phyloP scores from a whole-genome alignment of 2,113 vertebrate species.

The Nansenia antarctica region DNA sequence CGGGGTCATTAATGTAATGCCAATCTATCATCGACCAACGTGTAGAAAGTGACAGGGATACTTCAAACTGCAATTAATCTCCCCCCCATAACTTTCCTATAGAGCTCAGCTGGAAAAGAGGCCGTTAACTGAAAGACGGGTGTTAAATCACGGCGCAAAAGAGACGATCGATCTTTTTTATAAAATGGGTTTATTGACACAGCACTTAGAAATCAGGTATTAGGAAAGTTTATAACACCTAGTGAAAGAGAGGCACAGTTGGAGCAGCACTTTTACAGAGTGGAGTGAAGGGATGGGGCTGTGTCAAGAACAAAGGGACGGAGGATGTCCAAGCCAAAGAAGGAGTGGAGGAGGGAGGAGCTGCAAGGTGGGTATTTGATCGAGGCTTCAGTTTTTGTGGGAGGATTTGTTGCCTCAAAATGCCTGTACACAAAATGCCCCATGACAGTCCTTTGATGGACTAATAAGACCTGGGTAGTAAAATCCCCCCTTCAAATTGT shows the following conservation, averaged over 20 bases:
- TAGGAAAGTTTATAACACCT: slow-evolving; percentile 56
- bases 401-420: not conserved
- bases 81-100: slow-evolving; percentile 53
- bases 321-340: not conserved
- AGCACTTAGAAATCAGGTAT: slow-evolving; percentile 65
- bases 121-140: slow-evolving; percentile 65
- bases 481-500: not conserved
- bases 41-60: slow-evolving; percentile 49
- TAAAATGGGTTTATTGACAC: slow-evolving; percentile 74
- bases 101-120: slow-evolving; percentile 51
- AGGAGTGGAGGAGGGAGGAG: not conserved
- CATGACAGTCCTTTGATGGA: not conserved
- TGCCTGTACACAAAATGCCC: not conserved
- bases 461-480: not conserved
- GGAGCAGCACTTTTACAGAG: slow-evolving; percentile 5
- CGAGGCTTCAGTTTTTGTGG: not conserved
- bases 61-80: slow-evolving; percentile 70
- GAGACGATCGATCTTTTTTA: slow-evolving; percentile 62
- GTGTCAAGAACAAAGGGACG: not conserved
- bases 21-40: slow-evolving; percentile 67
- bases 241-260: slow-evolving; percentile 32
- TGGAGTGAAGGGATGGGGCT: not conserved
- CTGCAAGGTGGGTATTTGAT: not conserved
- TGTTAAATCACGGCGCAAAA: slow-evolving; percentile 69
- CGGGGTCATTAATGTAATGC: slow-evolving; percentile 68